Conservation (phyloP, 1,140 invertebrate species). For the Camponotus pennsylvanicus region DNA sequence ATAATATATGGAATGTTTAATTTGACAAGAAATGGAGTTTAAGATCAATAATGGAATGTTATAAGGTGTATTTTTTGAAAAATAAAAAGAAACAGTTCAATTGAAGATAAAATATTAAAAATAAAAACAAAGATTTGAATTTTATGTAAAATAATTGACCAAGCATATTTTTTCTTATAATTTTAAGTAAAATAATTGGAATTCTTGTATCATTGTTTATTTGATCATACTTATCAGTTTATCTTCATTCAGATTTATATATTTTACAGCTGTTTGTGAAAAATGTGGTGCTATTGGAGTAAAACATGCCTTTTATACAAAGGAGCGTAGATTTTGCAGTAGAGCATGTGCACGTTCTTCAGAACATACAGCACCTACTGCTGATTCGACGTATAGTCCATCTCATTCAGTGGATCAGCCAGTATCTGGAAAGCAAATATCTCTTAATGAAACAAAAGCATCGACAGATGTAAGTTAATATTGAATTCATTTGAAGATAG, state of each 20-base stretch:
- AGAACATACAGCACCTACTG: conserved; percentile 80
- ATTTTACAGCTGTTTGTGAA: conserved; percentile 92
- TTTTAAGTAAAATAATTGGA: background rate
- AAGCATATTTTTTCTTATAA: conserved; percentile 5
- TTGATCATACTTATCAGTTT: too few species aligned
- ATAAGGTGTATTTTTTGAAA: background rate
- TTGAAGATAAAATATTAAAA: background rate
- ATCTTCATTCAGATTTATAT: background rate
- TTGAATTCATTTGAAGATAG: background rate
- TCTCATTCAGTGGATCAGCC: conserved; percentile 78
- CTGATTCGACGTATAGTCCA: conserved; percentile 84
- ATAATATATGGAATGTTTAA: too few species aligned
- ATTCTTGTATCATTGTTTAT: background rate
- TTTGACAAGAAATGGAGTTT: too few species aligned
- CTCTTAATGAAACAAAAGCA: conserved; percentile 73
- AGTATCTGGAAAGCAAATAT: conserved; percentile 65
- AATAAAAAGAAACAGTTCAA: background rate
- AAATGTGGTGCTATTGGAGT: conserved; percentile 96
- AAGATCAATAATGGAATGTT: background rate
- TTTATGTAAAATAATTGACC: background rate
- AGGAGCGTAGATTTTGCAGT: conserved; percentile 93
- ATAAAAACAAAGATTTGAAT: background rate
- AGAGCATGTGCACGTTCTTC: conserved; percentile 90
- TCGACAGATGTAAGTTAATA: conserved; percentile 73
- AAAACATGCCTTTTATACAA: conserved; percentile 96